Conservation (phyloP, 2,888 invertebrate genomes). For the Leptinotarsa haldemani region DNA sequence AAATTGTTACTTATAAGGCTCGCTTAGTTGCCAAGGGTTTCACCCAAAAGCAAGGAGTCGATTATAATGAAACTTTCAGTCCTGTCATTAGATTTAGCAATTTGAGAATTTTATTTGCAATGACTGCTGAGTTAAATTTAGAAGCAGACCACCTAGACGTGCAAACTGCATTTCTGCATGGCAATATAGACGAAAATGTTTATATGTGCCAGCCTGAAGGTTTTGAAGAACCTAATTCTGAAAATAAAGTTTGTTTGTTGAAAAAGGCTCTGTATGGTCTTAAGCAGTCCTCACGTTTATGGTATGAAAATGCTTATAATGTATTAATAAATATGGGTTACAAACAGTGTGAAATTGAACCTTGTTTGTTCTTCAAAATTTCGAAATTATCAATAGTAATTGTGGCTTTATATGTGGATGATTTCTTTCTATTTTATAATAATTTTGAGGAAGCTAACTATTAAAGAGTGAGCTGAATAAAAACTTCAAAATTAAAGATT, state of each 20-base stretch:
- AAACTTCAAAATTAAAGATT: slow-evolving; percentile 29
- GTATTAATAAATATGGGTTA: slow-evolving; percentile 31
- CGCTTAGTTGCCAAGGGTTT: too few relatives aligned
- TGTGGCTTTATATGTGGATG: slow-evolving; percentile 37
- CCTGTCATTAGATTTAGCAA: slow-evolving; percentile 20
- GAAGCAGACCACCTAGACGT: slow-evolving; percentile 21
- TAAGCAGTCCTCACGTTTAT: slow-evolving; percentile 46
- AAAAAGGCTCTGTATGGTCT: slow-evolving; percentile 48
- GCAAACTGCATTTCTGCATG: slow-evolving; percentile 37
- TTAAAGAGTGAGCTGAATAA: slow-evolving; percentile 30
- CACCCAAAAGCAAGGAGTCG: slow-evolving; percentile 14
- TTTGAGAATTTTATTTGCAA: slow-evolving; percentile 46
- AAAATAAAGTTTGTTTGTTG: slow-evolving; percentile 42
- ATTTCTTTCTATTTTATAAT: slow-evolving; percentile 38
- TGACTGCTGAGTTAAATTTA: slow-evolving; percentile 26
- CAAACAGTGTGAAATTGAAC: slow-evolving; percentile 28
- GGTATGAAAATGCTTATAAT: slow-evolving; percentile 43
- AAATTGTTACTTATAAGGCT: too few relatives aligned
- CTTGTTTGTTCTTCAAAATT: slow-evolving; percentile 30
- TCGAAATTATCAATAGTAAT: slow-evolving; percentile 24
- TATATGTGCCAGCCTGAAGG: slow-evolving; percentile 44
- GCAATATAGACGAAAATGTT: slow-evolving; percentile 46
- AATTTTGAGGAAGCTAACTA: slow-evolving; percentile 25
- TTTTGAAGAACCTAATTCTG: slow-evolving; percentile 30
- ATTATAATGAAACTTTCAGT: slow-evolving; percentile 27